Base-by-base conservation (phyloP, 2,797 vertebrate species). In the Danionella dracula region DNA sequence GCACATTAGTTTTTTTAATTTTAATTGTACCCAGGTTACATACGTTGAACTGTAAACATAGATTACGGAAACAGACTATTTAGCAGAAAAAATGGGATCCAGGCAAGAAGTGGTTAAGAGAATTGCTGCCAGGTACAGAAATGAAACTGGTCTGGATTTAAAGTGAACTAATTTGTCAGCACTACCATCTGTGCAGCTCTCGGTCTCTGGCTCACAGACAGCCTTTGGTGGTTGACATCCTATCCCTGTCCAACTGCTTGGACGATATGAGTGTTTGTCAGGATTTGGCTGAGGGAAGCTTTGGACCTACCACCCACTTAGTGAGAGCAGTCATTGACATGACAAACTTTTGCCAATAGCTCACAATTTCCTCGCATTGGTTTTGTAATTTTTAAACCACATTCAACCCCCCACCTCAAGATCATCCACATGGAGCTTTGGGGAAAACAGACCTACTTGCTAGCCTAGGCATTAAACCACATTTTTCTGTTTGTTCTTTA, bases 161-260 rank as follows among this genome's bases (percentile, higher is more conserved):
- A 75, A 80, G 70, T 71, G 73, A 73, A 81, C 75, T 81, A 80
- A 85, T 85, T 82, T 81, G 81, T 88, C 82, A 81, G 82, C 78
- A 59, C 65, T 57, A 67, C 60, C 77, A 79, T 83, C 82, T 87
- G 82, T 83, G 82, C 70, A 75, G 79, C 76, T 79, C 76, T 79
- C 76, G 78, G 75, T 81, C 74, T 78, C 74, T 74, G 72, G 78
- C 66, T 57, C 67, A 5, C 41, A 73, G 75, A 79, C 73, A 72
- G 66, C 64, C 55, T 80, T 80, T 80, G 82, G 76, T 68, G 78
- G 76, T 75, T 80, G 85, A 87, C 83, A 85, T 78, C 72, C 76
- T 75, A 79, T 74, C 68, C 78, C 78, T 58, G 57, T 54, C 16
- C 41, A 76, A 64, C 44, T 67, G 46, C 57, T 62, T 68, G 68